Conservation (phyloP, 2,888 invertebrate genomes). For the Trachelus tabidus region DNA sequence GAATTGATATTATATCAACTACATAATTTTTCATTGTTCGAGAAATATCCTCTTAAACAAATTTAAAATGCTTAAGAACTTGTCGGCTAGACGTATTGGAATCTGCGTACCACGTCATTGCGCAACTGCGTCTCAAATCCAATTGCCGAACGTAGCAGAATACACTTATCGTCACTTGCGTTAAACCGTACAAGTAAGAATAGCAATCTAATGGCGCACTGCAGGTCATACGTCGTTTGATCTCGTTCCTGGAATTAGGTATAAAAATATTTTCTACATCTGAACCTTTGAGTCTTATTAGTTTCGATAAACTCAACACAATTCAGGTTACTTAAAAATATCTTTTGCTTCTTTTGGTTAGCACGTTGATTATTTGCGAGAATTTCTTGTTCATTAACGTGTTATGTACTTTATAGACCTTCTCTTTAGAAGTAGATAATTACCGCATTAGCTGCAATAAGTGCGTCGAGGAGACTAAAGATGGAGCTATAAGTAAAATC, state of each 20-base stretch:
- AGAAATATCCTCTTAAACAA: neutral
- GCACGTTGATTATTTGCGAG: neutral
- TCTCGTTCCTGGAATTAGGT: slow-evolving; percentile 47
- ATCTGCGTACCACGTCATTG: slow-evolving; percentile 50
- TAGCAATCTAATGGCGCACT: slow-evolving; percentile 46
- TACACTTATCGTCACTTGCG: slow-evolving; percentile 50
- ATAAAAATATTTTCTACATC: neutral
- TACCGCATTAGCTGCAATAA: slow-evolving; percentile 40
- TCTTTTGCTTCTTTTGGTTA: neutral
- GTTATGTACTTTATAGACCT: neutral
- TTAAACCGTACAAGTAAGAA: slow-evolving; percentile 46
- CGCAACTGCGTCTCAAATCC: slow-evolving; percentile 50
- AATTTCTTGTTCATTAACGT: neutral
- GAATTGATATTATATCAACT: neutral
- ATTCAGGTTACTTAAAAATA: too few relatives aligned
- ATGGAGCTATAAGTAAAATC: slow-evolving; percentile 50
- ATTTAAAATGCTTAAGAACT: neutral
- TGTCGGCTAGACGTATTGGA: neutral
- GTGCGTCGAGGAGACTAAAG: slow-evolving; percentile 46
- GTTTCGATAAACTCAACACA: neutral
- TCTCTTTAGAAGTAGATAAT: neutral
- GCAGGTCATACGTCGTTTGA: slow-evolving; percentile 44
- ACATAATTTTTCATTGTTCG: neutral
- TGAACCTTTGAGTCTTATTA: neutral
- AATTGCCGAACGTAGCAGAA: slow-evolving; percentile 51